Percentiles rank a stretch among this genome's conserved stretches.
Conservation (phyloP, 2,113 vertebrate genomes). For the Benitochromis conjunctus region DNA sequence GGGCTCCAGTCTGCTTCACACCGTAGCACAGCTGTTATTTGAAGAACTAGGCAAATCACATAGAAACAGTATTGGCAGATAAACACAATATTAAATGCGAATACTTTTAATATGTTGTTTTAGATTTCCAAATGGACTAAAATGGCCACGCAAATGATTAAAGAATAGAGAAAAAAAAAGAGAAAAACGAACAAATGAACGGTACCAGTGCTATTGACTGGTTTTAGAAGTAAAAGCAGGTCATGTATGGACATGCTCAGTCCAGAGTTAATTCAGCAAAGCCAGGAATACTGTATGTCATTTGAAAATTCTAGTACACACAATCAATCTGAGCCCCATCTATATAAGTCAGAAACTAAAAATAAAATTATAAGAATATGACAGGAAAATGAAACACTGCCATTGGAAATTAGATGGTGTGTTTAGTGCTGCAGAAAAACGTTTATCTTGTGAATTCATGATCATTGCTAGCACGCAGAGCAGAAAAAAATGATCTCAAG, state of each 20-base stretch:
- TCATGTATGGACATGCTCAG: not conserved
- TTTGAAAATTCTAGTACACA: not conserved
- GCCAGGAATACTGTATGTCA: not conserved
- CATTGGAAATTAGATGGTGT: not conserved
- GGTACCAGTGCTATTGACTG: not conserved
- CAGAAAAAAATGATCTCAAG: not conserved
- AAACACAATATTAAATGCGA: not conserved
- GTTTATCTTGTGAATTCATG: not conserved
- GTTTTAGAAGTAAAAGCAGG: not conserved
- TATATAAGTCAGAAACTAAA: not conserved
- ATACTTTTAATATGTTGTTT: not conserved
- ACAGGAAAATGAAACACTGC: not conserved
- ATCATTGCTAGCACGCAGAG: not conserved
- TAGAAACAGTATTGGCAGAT: not conserved
- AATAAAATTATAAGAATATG: not conserved
- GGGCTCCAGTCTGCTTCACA: not conserved
- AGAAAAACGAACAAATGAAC: not conserved
- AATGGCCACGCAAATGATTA: not conserved
- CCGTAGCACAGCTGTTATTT: not conserved
- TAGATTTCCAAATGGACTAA: not conserved
- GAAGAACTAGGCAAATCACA: not conserved
- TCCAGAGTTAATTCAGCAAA: not conserved
- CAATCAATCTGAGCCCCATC: not conserved
- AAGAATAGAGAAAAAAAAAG: not conserved
- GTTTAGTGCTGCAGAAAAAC: not conserved